Conservation (phyloP, 2,888 invertebrate genomes). For the Amblyjoppa fuscipennis region DNA sequence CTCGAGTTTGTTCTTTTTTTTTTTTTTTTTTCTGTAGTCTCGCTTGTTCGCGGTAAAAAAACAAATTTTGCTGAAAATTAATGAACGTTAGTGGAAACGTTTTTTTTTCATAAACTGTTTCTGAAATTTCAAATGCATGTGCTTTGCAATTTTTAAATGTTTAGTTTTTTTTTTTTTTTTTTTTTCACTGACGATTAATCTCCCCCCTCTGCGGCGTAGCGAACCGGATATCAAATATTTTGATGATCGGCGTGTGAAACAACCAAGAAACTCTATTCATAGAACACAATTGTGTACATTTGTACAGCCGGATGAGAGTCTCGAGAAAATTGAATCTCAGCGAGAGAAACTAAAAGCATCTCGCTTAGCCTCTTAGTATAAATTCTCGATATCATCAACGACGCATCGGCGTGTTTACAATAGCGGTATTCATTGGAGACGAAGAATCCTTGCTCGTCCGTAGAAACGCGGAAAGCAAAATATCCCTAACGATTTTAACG, state of each 20-base stretch:
- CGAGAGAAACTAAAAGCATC: conserved; percentile 30
- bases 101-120: no score
- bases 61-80: no score
- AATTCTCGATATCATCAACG: neutral
- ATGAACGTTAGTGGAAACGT: no score
- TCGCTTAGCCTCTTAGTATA: neutral
- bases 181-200: neutral
- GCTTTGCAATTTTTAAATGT: no score
- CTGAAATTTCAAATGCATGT: no score
- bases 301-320: conserved; percentile 48
- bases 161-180: no score
- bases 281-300: conserved; percentile 50
- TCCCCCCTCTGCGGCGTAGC: neutral
- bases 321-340: conserved; percentile 51
- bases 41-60: no score
- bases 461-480: neutral
- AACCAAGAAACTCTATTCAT: conserved; percentile 45
- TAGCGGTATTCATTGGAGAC: neutral
- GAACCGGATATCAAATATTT: conserved; percentile 7
- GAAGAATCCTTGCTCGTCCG: neutral
- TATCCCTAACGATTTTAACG: neutral
- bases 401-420: conserved; percentile 1
- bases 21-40: no score
- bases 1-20: neutral
- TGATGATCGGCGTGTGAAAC: neutral